Base-by-base conservation (phyloP, 2,113 vertebrate genomes). In the Tautogolabrus adspersus region DNA sequence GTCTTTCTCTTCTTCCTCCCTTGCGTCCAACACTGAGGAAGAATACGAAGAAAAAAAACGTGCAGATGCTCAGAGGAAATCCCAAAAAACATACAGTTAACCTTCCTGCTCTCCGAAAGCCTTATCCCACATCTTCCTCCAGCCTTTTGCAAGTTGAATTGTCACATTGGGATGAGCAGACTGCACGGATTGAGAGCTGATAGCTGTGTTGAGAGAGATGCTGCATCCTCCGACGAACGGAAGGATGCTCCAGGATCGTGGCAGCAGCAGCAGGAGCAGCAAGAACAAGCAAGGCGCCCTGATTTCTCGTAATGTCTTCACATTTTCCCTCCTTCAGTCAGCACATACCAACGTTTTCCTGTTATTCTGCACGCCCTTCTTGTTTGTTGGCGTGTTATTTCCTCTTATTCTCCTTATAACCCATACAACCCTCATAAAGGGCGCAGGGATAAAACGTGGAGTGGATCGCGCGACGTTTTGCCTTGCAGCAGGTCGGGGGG, bases 391-490 rank as follows among this genome's bases (percentile, higher is more conserved):
- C 23, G 47, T 49, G 60, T 81, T 61, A 51, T 87, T 83, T 81
- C 67, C 82, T 81, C 66, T 61, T 1, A 57, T 77, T 89, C 58
- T 46, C 37, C 22, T 44, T 55, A 30, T 26, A 52, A 64, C 52
- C 64, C 40, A 19, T 49, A 19, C 70, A 47, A 71, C 46, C 56
- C 38, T 61, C 21, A 40, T 13, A 23, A 11, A 49, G 59, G 81
- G 74, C n/a, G 64, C 65, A 26, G 66, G 58, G 76, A 65, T 34
- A 88, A 87, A 88, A 85, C 73, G 61, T 66, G 90, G 87, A 87
- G 54, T 85, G 86, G 88, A 89, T 75, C 74, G 34, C 23, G 61
- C 34, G 37, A 62, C 58, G 62, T 34, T 66, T 70, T 18, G 38
- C 59, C 68, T 65, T 37, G 2, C 64, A 60, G 61, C 57, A 34